Conservation (phyloP, 2,113 vertebrate genomes). For the Willisornis vidua region DNA sequence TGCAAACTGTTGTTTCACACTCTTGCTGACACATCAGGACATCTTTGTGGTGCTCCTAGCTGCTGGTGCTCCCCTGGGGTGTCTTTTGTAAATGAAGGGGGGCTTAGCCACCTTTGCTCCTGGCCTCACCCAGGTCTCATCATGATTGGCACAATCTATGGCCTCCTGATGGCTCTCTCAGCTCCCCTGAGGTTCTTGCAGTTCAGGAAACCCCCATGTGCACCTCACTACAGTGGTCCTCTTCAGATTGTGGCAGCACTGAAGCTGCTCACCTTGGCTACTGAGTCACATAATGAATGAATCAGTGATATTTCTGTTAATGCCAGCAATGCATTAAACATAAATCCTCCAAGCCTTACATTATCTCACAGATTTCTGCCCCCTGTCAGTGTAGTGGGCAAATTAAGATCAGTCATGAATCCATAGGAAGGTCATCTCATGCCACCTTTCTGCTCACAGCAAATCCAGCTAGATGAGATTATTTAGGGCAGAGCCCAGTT, state of each 20-base stretch:
- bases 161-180: background rate
- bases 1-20: too few species aligned
- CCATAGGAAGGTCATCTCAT: fast-evolving
- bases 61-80: too few species aligned
- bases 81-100: too few species aligned
- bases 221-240: background rate
- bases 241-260: background rate
- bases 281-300: background rate
- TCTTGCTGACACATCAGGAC: too few species aligned
- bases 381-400: background rate
- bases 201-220: background rate
- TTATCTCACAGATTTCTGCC: fast-evolving
- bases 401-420: background rate
- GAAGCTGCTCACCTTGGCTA: fast-evolving
- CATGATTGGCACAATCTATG: too few species aligned
- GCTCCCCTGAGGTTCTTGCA: background rate
- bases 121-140: too few species aligned
- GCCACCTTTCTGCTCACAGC: background rate
- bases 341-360: background rate
- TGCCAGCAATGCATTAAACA: background rate
- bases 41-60: too few species aligned
- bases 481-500: background rate
- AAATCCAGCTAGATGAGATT: background rate
- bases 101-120: too few species aligned
- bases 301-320: background rate